phyloP scores from a whole-genome alignment of 64 coral and sea anemone species.

The Montipora sp. region DNA sequence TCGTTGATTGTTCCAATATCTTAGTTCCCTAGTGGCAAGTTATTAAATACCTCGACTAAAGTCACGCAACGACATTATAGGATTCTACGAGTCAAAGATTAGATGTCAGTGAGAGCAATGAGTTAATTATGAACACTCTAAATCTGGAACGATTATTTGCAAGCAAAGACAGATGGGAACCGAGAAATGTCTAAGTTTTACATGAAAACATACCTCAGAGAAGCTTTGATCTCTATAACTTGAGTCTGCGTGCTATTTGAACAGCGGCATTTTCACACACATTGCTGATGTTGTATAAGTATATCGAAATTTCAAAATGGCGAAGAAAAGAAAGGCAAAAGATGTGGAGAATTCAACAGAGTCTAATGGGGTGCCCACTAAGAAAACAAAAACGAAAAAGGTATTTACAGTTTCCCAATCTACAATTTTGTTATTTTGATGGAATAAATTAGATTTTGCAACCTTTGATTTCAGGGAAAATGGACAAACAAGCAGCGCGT shows the following conservation, averaged over 20 bases:
- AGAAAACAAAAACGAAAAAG: slow-evolving; percentile 42
- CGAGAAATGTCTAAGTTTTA: neutral
- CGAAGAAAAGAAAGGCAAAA: slow-evolving; percentile 31
- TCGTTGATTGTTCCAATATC: too few relatives aligned
- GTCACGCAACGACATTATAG: neutral
- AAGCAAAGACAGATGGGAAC: neutral
- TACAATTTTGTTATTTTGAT: neutral
- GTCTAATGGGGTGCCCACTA: neutral
- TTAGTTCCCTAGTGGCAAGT: too few relatives aligned
- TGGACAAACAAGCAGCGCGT: slow-evolving; percentile 99
- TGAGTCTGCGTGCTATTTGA: neutral
- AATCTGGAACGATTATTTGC: neutral
- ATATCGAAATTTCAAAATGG: slow-evolving; percentile 13
- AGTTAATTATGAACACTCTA: neutral
- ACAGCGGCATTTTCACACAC: neutral
- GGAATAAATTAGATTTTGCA: neutral
- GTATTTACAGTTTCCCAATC: neutral
- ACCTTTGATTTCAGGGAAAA: slow-evolving; percentile 57
- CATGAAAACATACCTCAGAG: neutral
- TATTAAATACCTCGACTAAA: too few relatives aligned
- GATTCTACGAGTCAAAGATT: neutral
- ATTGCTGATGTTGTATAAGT: neutral
- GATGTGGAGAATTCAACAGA: neutral
- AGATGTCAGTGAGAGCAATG: neutral
- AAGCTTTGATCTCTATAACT: neutral